Base-by-base conservation (phyloP, 2,797 vertebrate genomes). In the Echeneis naucrates region DNA sequence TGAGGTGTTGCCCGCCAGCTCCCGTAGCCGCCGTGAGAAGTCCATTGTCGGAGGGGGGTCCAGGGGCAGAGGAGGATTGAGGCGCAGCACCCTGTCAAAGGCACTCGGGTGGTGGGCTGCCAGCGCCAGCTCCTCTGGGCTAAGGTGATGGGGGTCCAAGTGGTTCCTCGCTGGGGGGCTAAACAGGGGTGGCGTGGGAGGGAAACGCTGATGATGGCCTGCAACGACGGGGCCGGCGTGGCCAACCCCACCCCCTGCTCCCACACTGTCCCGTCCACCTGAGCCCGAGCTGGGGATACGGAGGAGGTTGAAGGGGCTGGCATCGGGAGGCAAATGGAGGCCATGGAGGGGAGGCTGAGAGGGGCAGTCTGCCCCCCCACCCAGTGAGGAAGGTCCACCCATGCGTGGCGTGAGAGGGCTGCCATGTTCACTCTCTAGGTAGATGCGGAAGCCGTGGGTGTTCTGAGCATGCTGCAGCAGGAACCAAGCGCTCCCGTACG, bases 21-120 rank as follows among this genome's bases (percentile, higher is more conserved):
- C 98, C 91, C 98, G 95, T 93, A 99, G 95, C 94, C 98, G 94
- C 94, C 98, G 95, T 85, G 98, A 99, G 95, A 99, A 99, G 97
- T 99, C 98, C 98, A 99, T 99, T 92, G 96, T 95, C 6, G 98
- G 97, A 64, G 97, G 97, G 89, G 97, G 96, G 90, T 99, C 98
- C 91, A 99, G 96, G 91, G 97, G 96, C 95, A 99, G 93, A 91
- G 98, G 95, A 95, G 97, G 96, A 94, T 99, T 99, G 94, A 99
- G 96, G 94, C 98, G 97, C 95, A 99, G 96, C 95, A 99, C 98
- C 96, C 98, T 97, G 94, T 99, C 98, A 93, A 99, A 99, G 98
- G 98, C 97, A 99, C 98, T 99, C 95, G 98, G 98, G 94, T 98
- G 96, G 95, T 99, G 98, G 93, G 97, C 96, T 93, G 97, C 97